Evolutionary conservation across 2,888 invertebrate genomes (phyloP).

Genomic region (Drosophila acutilabella): DNA sequence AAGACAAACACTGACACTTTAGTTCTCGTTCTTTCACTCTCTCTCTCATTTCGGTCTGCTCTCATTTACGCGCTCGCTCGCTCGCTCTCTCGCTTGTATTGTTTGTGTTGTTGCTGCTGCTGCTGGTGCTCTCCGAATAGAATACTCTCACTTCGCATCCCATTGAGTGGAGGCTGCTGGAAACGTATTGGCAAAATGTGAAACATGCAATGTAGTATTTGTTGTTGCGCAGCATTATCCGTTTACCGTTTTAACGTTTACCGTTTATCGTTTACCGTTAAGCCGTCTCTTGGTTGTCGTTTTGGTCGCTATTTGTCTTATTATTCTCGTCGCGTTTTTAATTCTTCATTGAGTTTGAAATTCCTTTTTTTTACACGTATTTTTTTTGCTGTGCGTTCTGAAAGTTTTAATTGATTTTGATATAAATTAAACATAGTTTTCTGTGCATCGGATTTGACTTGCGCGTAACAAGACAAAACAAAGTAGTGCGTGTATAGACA

Average conservation of each 20-base stretch:
- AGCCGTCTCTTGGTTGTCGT: not conserved
- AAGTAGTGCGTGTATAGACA: conserved; percentile 19
- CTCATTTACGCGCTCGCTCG: too few species aligned
- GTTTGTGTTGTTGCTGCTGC: not conserved
- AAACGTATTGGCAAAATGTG: conserved; percentile 72
- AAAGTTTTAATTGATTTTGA: not conserved
- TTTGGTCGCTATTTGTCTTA: conserved; percentile 5
- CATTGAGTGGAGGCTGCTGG: conserved; percentile 38
- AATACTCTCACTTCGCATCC: conserved; percentile 44
- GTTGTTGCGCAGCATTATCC: conserved; percentile 40
- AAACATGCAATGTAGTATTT: conserved; percentile 60
- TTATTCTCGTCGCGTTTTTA: conserved; percentile 10
- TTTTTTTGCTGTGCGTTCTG: conserved; percentile 10
- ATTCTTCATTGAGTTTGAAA: conserved; percentile 2
- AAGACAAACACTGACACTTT: conserved; percentile 26
- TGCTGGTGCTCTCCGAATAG: conserved; percentile 4
- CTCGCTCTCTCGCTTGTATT: too few species aligned
- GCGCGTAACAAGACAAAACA: conserved; percentile 36
- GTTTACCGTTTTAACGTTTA: conserved; percentile 36
- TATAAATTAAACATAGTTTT: conserved; percentile 37
- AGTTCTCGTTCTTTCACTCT: conserved; percentile 12
- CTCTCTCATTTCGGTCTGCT: not conserved
- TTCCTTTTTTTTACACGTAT: not conserved
- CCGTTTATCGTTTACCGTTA: conserved; percentile 23
- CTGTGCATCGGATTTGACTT: conserved; percentile 46